Evolutionary conservation across 2,888 invertebrate species (phyloP), one percentile per base, ranked within the genome.

Genomic region (Lepetodrilus schrolli): DNA sequence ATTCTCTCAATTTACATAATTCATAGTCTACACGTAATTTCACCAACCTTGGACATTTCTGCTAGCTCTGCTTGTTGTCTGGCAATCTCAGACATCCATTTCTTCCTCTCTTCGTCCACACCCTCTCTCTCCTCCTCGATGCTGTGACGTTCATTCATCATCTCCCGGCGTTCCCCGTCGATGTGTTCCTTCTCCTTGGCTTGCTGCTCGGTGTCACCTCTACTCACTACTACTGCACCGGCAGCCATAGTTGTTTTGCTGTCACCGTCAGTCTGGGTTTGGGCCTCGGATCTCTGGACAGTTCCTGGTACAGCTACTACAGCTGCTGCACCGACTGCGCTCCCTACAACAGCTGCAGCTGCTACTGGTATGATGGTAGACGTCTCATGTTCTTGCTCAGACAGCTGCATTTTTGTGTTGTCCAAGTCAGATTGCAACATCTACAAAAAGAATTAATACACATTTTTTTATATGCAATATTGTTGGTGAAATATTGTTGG

Each of bases 41-140:
- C n/a, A 30, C 75, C 21, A 70, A 85, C 85, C 78, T 78, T 79
- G 37, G 75, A 78, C 30, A 79, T 74, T 17, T 72, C 72, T 26
- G 81, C 76, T 4, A 84, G 50, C 13, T 85, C 77, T 10, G 74
- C 76, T 73, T 85, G 83, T 10, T 85, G 75, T 4, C 70, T 75
- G 47, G 73, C 77, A 5, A 83, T 80, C 50, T 84, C 80, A 73
- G 80, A 81, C 75, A 83, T 47, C 80, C 83, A 83, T 70, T 81
- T 75, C 47, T 80, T 80, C 50, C 82, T 76, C 58, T 86, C 84
- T 48, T 78, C 80, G 13, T 66, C 80, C 76, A 82, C 80, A 13
- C 71, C 74, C 51, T 79, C 75, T 47, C 83, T 77, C 20, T 84
- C 84, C 26, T 80, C 81, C 36, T 80, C 80, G 66, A 81, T 79